Evolutionary conservation across 2,888 invertebrate species (phyloP), one percentile per base, ranked within the genome.

Genomic region (Adineta ricciae): DNA sequence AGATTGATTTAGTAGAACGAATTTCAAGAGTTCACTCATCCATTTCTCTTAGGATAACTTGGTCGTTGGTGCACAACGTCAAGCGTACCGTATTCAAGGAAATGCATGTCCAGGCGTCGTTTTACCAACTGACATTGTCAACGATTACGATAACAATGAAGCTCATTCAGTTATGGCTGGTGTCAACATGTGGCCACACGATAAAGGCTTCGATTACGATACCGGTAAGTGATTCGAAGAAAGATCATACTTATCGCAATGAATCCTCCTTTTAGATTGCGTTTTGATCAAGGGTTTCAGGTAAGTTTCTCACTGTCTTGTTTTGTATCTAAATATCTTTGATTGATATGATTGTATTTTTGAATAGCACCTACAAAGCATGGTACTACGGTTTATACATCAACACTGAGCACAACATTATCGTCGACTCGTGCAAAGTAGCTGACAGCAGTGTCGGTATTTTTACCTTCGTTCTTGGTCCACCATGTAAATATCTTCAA

Each of bases 371-470:
- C 41, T 78, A 78, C 87, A 89, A 88, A 84, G 87, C 86, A 84
- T 87, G 86, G 32, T 88, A 89, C 84, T 88, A 86, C 86, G 90
- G 89, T 1, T 83, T 90, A 9, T 90, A 89, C 86, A 83, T 85
- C 54, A 86, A 88, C 38, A 85, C 86, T 1, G 56, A 27, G 8
- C 84, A 86, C 11, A 73, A 54, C 52, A 84, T 88, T 24, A 85
- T 87, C 9, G 49, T 88, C 7, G 87, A 87, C 5, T 86, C 88
- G 64, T 86, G 88, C 41, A 84, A 87, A 9, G 83, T 88, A 9
- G 88, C 88, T 9, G 89, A 90, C 78, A 89, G 88, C 86, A 84
- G 84, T 14, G 87, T 89, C 7, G 88, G 88, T 4, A 85, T 88
- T 21, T 88, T 87, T 73, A 86, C 88, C 1, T 86, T 88, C 56